Base-by-base conservation (phyloP, 2,797 vertebrate genomes). In the Lepus townsendii region DNA sequence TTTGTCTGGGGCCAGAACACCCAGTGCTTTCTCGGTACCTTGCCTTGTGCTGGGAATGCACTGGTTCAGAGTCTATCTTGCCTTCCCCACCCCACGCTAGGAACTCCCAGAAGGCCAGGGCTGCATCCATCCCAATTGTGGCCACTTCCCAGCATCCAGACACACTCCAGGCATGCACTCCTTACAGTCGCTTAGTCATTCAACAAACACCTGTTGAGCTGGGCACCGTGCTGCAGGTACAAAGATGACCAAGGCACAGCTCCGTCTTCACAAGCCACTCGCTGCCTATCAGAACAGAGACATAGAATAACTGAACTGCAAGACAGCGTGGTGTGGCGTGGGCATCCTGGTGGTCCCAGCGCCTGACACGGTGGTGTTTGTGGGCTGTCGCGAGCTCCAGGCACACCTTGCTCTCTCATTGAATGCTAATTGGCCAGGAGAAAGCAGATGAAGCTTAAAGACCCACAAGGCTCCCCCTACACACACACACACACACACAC, bases 371-470 rank as follows among this genome's bases (percentile, higher is more conserved):
- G 26, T 6, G 24, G 14, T 32, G 6, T 54, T 17, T 24, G 20
- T 24, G 30, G 17, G 65, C 11, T 0, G 2, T n/a, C 2, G 8
- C 32, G 30, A 7, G 38, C 32, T n/a, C 38, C 7, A 0, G 42
- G 24, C 24, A 5, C 2, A 2, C 35, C 24, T 77, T 19, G 12
- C n/a, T 85, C 66, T 83, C 88, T 32, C 60, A 13, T 30, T 2
- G 30, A 66, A 66, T n/a, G 79, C 60, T 32, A 91, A 83, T 24
- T 42, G 88, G 38, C 5, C 20, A 9, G 73, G 35, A 92, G 92
- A 83, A 88, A 69, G 75, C 71, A 60, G 54, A 80, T 78, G 90
- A 93, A 73, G 68, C 79, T 72, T 1, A 30, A 68, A 90, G 30
- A 38, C 8, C 12, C 1, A 2, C 54, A 8, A 1, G 12, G 19